phyloP scores from a whole-genome alignment of 1,140 invertebrate genomes.

The Diachasma alloeum region DNA sequence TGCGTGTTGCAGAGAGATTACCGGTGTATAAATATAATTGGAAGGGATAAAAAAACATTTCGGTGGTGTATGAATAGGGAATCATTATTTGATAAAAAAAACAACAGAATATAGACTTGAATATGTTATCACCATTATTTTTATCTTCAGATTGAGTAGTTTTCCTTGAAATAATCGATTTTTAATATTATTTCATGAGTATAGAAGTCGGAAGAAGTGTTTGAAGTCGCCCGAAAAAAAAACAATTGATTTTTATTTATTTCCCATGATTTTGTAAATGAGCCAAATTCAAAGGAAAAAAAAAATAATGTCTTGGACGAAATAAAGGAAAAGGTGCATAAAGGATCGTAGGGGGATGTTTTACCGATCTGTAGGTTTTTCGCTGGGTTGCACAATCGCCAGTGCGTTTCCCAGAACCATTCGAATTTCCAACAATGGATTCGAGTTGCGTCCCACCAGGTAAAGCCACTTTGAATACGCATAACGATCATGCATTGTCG shows the following conservation, averaged over 20 bases:
- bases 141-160: too few relatives aligned
- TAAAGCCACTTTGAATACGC: slow-evolving; percentile 53
- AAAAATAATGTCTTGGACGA: neutral
- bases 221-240: neutral
- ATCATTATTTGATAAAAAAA: too few relatives aligned
- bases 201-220: neutral
- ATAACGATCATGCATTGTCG: slow-evolving; percentile 53
- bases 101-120: too few relatives aligned
- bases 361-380: slow-evolving; percentile 1
- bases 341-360: slow-evolving; percentile 2
- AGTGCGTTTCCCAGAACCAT: slow-evolving; percentile 38
- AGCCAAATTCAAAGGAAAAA: neutral
- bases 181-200: neutral
- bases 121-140: too few relatives aligned
- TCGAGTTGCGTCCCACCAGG: slow-evolving; percentile 42
- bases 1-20: neutral
- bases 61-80: too few relatives aligned
- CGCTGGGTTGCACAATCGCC: slow-evolving; percentile 45
- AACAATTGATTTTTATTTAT: neutral
- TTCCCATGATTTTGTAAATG: neutral
- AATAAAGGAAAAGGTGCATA: slow-evolving; percentile 4
- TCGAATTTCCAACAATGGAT: slow-evolving; percentile 44
- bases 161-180: neutral
- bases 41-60: neutral
- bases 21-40: neutral